phyloP scores from a whole-genome alignment of 2,797 vertebrate genomes.

The Anolis apletophallus region DNA sequence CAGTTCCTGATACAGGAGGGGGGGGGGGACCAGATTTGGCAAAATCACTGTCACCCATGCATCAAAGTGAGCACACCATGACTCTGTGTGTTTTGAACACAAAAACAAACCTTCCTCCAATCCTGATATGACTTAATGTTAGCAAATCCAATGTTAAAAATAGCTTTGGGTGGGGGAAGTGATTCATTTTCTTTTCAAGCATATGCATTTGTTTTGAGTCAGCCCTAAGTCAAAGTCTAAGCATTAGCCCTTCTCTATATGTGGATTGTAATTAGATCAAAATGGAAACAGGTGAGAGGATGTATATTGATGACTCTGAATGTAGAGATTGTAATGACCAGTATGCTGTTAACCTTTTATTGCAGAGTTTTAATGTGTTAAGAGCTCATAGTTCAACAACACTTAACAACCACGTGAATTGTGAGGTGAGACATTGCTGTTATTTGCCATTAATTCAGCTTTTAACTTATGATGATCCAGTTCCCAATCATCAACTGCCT shows the following conservation, averaged over 20 bases:
- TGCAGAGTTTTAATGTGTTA: background rate
- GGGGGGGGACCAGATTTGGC: background rate
- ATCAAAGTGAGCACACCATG: too few species aligned
- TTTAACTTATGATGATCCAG: too few species aligned
- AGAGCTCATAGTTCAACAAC: background rate
- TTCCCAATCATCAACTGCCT: too few species aligned
- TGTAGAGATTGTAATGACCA: background rate
- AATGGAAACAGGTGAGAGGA: background rate
- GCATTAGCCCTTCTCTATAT: background rate
- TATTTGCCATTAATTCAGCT: too few species aligned
- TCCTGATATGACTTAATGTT: background rate
- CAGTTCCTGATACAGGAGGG: background rate
- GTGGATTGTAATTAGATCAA: background rate
- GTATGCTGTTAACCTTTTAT: background rate
- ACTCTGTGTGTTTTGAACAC: too few species aligned
- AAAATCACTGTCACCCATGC: background rate
- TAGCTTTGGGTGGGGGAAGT: too few species aligned
- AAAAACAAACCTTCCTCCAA: too few species aligned
- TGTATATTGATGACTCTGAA: background rate
- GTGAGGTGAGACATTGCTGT: background rate
- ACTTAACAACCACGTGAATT: background rate
- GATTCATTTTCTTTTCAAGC: too few species aligned
- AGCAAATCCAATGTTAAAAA: background rate
- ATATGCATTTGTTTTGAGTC: too few species aligned
- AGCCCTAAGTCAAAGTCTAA: background rate